A percentile compares a stretch with the other conserved stretches of the same genome.
These are phyloP conservation scores for Podiceps cristatus DNA, from an alignment of 2,113 vertebrate species.

Conservation along the genomic window DNA sequence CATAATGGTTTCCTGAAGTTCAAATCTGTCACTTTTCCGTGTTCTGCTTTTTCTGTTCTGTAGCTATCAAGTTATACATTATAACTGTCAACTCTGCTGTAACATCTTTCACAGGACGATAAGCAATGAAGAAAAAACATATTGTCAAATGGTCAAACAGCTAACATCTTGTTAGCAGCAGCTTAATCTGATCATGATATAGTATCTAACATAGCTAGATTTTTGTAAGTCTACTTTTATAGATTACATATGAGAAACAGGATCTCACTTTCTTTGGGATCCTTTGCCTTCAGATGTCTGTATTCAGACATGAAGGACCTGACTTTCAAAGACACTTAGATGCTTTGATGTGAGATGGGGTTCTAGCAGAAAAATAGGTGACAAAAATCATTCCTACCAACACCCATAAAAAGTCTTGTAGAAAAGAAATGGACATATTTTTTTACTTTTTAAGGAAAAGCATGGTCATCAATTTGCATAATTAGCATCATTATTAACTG, in stretches of 20 bases:
- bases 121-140: constrained; percentile 6
- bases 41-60: not conserved
- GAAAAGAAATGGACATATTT: not conserved
- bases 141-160: not conserved
- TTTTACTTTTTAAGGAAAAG: not conserved
- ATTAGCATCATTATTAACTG: not conserved
- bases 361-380: not conserved
- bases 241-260: not conserved
- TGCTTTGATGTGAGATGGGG: not conserved
- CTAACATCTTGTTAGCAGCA: not conserved
- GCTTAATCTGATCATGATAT: not conserved
- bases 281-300: not conserved
- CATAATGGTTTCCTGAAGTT: not conserved
- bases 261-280: not conserved
- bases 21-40: not conserved
- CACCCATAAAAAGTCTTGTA: not conserved
- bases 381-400: not conserved
- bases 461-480: not conserved
- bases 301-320: not conserved
- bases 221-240: not conserved
- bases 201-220: not conserved
- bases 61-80: not conserved
- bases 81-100: not conserved
- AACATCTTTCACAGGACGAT: not conserved
- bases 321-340: not conserved